Base-by-base conservation (phyloP, 2,113 vertebrate genomes). In the Hyla sarda region DNA sequence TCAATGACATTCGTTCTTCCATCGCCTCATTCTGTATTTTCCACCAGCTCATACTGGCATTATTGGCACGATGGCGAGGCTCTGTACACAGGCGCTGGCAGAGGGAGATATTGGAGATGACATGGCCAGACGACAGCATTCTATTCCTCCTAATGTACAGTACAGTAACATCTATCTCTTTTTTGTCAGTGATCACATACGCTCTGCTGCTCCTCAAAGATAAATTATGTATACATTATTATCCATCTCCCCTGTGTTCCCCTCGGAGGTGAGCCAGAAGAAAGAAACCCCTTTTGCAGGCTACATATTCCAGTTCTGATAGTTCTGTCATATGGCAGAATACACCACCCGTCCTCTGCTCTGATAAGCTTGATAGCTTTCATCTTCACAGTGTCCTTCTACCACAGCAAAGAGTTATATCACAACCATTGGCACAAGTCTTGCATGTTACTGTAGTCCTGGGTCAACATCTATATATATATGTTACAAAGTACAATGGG, bases 121-220 rank as follows among this genome's bases (percentile, higher is more conserved):
- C 32, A 71, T 11, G 65, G 30, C 65, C 65, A 34, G 30, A 69
- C 5, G 67, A 71, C 67, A 41, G 67, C 32, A 69, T 30, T 10
- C 32, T 71, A 71, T 41, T 71, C 9, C 67, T 37, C 32, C 67
- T 71, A 71, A 71, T 41, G 41, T 41, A 41, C 41, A 41, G 41
- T 41, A 41, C 41, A 41, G 34, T 23, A 37, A 71, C 67, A 71
- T 71, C 67, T 71, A 41, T 71, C 67, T 71, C 67, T 41, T 71
- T 71, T 71, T 71, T 71, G 32, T 71, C 32, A 23, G 67, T 34
- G 3, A 71, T 71, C 67, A 71, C 67, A 37, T 41, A 37, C 34
- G 34, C 67, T 71, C 32, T 34, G 9, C 41, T 71, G 67, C 67
- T 41, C 32, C 16, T 71, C 5, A 34, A 71, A 71, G 34, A 71